Percentiles rank a stretch among this genome's conserved stretches.
phyloP scores from a whole-genome alignment of 1,140 invertebrate species.

The Trichomalopsis sarcophagae region DNA sequence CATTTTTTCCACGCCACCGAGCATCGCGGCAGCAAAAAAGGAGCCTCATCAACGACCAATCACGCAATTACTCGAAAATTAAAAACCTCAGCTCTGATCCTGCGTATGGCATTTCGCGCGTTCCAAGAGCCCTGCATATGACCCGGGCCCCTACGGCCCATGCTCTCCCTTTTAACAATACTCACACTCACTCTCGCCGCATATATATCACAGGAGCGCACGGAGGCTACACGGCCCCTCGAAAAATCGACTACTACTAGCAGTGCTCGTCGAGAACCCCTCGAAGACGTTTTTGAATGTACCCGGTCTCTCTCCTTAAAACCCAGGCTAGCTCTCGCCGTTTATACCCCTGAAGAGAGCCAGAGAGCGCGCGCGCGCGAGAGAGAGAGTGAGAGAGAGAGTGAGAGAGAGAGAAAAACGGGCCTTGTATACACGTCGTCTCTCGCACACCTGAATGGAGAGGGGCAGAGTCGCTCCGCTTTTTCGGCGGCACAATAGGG shows the following conservation, averaged over 20 bases:
- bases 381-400: conserved; percentile 47
- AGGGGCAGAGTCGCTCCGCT: conserved; percentile 55
- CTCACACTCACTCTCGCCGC: not conserved
- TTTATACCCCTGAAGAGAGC: conserved; percentile 55
- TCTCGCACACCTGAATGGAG: conserved; percentile 62
- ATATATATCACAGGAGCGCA: not conserved
- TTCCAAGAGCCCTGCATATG: not conserved
- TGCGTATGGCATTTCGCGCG: conserved; percentile 10
- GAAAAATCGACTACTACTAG: conserved; percentile 29
- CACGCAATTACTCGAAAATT: not conserved
- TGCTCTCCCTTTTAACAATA: not conserved
- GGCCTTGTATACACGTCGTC: conserved; percentile 57
- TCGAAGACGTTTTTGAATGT: conserved; percentile 68
- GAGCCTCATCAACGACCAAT: not conserved
- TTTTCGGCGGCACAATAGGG: conserved; percentile 69
- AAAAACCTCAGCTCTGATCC: not conserved
- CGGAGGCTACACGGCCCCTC: not conserved
- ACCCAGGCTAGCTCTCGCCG: conserved; percentile 45
- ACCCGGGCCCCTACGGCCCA: not conserved
- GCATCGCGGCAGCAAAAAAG: not conserved
- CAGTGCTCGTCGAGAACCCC: conserved; percentile 62
- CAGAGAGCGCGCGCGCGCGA: conserved; percentile 54
- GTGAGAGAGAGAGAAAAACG: conserved; percentile 52
- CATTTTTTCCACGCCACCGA: not conserved
- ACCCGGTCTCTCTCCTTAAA: not conserved